These are phyloP conservation scores for Dicycla oo DNA, from an alignment of 2,888 invertebrate species.

Conservation along the genomic window DNA sequence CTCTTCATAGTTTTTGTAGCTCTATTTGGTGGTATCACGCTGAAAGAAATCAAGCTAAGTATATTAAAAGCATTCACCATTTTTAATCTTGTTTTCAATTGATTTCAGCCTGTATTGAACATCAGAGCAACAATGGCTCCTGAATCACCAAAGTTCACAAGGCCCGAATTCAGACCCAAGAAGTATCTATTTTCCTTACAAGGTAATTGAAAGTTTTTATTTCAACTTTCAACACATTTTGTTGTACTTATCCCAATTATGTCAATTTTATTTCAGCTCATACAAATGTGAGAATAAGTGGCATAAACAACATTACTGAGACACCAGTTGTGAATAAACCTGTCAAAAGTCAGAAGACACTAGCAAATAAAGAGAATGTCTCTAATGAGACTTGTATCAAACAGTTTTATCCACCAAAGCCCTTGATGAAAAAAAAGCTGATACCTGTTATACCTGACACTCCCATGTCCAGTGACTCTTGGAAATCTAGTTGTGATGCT, in stretches of 20 bases:
- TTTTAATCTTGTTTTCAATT: background rate
- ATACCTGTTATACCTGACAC: conserved; percentile 72
- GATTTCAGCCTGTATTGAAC: conserved; percentile 73
- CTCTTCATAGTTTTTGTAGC: too few relatives aligned
- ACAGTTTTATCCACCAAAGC: conserved; percentile 34
- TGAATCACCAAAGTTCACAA: conserved; percentile 78
- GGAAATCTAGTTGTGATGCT: conserved; percentile 81
- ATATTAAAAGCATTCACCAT: background rate
- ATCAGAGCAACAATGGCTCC: conserved; percentile 70
- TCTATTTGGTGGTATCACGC: background rate
- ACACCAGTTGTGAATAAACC: conserved; percentile 76
- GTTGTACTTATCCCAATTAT: background rate
- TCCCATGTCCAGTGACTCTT: conserved; percentile 79
- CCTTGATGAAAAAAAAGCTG: conserved; percentile 27
- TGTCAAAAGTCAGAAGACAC: conserved; percentile 68
- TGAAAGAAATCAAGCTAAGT: background rate
- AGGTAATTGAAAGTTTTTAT: too few relatives aligned
- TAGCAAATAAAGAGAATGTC: conserved; percentile 80
- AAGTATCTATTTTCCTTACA: too few relatives aligned
- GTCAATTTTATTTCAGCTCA: conserved; percentile 65
- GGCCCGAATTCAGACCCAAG: conserved; percentile 61
- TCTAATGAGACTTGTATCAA: conserved; percentile 49
- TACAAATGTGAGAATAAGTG: conserved; percentile 80
- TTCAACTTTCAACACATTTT: too few relatives aligned
- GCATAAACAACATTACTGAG: conserved; percentile 79